phyloP scores from a whole-genome alignment of 2,888 invertebrate species.

The Tenthredo livida region DNA sequence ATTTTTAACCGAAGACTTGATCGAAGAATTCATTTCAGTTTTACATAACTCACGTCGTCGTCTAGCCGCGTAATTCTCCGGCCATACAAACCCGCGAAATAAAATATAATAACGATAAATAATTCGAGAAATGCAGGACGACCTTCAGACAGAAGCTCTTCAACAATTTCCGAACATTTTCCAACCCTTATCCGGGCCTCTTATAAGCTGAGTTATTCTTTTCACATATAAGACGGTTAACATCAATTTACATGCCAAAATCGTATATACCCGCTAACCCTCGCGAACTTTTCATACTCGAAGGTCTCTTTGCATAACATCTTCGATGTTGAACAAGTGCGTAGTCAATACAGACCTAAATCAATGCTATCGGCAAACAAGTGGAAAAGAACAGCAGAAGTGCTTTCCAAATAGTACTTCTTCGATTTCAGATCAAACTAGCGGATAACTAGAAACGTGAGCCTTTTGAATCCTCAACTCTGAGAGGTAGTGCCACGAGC shows the following conservation, averaged over 20 bases:
- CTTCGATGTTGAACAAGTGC: neutral
- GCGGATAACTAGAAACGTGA: neutral
- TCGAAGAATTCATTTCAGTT: slow-evolving; percentile 19
- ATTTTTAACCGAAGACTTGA: slow-evolving; percentile 31
- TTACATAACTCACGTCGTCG: neutral
- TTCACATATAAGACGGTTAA: slow-evolving; percentile 59
- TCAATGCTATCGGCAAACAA: neutral
- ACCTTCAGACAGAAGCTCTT: slow-evolving; percentile 38
- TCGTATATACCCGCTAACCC: slow-evolving; percentile 44
- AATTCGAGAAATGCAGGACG: neutral
- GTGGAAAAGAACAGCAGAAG: neutral
- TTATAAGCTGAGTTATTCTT: slow-evolving; percentile 61
- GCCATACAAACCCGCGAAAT: neutral
- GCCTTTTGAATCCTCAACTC: neutral
- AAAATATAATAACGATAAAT: slow-evolving; percentile 15
- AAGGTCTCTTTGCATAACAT: neutral
- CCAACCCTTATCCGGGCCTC: slow-evolving; percentile 2
- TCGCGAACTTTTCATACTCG: slow-evolving; percentile 7
- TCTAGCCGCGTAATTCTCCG: slow-evolving; percentile 15
- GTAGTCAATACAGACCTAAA: neutral
- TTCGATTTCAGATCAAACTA: neutral
- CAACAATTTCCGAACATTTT: slow-evolving; percentile 29
- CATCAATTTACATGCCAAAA: slow-evolving; percentile 65
- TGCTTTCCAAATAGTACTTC: neutral
- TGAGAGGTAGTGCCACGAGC: neutral